Conservation (phyloP, 2,113 vertebrate species). For the Protobothrops mucrosquamatus region DNA sequence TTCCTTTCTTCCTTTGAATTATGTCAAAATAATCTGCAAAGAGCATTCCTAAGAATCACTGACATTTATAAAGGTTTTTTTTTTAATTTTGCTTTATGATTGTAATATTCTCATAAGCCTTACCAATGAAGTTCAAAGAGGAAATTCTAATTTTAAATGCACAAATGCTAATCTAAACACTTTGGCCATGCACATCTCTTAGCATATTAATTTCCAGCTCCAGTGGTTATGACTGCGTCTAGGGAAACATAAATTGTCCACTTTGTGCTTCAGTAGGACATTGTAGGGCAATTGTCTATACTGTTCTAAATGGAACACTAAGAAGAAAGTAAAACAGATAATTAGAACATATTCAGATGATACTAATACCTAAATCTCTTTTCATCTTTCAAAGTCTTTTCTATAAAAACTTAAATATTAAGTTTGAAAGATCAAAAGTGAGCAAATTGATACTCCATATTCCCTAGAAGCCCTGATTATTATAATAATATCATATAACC, state of each 20-base stretch:
- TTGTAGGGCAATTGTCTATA: conserved; percentile 3
- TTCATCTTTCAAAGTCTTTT: not conserved
- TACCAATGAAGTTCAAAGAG: not conserved
- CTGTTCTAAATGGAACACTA: not conserved
- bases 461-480: not conserved
- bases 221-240: conserved; percentile 14
- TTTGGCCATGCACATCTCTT: conserved; percentile 8
- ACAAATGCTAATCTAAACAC: conserved; percentile 10
- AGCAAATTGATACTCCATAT: not conserved
- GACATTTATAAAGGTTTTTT: conserved; percentile 12
- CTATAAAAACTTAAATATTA: not conserved
- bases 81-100: not conserved
- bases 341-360: not conserved
- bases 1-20: not conserved
- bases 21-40: not conserved
- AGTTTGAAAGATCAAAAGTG: not conserved
- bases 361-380: not conserved
- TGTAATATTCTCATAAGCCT: not conserved
- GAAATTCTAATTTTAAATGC: conserved; percentile 7
- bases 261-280: conserved; percentile 22
- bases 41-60: not conserved
- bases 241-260: conserved; percentile 25
- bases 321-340: not conserved
- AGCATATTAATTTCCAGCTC: conserved; percentile 24
- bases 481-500: not conserved